Percentiles rank a stretch among this genome's conserved stretches.
phyloP scores from a whole-genome alignment of 2,888 invertebrate species.

The Drosophila demipolita region DNA sequence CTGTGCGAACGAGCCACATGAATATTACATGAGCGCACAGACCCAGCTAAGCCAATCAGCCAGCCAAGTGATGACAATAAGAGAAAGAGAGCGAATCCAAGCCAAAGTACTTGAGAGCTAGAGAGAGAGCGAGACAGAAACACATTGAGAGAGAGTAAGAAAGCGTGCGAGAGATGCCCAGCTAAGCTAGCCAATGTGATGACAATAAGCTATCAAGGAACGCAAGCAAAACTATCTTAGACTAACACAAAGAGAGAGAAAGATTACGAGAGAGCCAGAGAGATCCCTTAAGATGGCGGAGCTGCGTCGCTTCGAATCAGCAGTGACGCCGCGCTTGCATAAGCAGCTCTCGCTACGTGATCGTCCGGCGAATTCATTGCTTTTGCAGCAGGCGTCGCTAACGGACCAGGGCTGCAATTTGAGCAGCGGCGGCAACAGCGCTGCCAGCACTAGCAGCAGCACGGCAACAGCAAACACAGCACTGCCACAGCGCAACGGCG shows the following conservation, averaged over 20 bases:
- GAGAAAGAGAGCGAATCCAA: constrained; percentile 1
- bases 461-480: constrained; percentile 76
- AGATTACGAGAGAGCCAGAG: background rate
- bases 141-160: background rate
- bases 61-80: constrained; percentile 73
- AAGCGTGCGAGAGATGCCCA: background rate
- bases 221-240: background rate
- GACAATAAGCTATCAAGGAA: constrained; percentile 8
- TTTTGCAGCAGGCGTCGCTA: constrained; percentile 73
- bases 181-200: constrained; percentile 8
- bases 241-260: background rate
- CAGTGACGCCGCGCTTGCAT: constrained; percentile 52
- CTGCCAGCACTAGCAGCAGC: constrained; percentile 76
- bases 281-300: constrained; percentile 65
- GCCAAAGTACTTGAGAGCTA: constrained; percentile 1
- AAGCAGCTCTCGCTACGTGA: constrained; percentile 70
- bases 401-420: constrained; percentile 80
- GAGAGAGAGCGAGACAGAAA: background rate
- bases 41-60: constrained; percentile 21
- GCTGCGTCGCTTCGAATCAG: constrained; percentile 57
- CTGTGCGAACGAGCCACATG: constrained; percentile 55
- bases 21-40: constrained; percentile 67
- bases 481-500: constrained; percentile 47
- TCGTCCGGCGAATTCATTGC: constrained; percentile 66
- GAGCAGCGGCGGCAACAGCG: constrained; percentile 78